Evolutionary conservation across 2,888 invertebrate genomes (phyloP).

Genomic region (Dendrolimus pini): DNA sequence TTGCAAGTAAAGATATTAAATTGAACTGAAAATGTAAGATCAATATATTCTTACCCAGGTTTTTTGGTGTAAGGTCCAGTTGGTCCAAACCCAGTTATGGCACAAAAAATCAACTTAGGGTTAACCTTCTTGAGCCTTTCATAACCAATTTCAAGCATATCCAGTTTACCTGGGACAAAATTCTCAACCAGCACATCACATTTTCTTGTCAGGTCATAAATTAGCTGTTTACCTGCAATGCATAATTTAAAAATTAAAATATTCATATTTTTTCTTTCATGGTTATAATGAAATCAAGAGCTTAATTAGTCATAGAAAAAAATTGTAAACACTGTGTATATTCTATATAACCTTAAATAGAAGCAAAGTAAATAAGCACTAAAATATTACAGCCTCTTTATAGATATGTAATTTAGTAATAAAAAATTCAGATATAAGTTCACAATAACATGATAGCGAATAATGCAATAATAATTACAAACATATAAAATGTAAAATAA

Average conservation of each 20-base stretch:
- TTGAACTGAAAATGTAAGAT: background rate
- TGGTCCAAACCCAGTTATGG: constrained; percentile 94
- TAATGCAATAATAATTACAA: too few species aligned
- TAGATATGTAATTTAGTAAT: too few species aligned
- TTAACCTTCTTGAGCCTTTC: constrained; percentile 80
- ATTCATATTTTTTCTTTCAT: background rate
- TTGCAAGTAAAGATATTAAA: too few species aligned
- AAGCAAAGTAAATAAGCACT: too few species aligned
- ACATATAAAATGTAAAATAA: background rate
- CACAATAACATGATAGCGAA: background rate
- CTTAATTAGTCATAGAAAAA: too few species aligned
- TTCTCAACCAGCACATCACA: constrained; percentile 96
- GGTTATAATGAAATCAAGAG: too few species aligned
- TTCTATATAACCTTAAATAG: too few species aligned
- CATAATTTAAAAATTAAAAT: too few species aligned
- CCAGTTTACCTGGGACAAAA: constrained; percentile 93
- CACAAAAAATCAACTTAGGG: constrained; percentile 92
- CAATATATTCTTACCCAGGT: constrained; percentile 79
- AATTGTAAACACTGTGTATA: too few species aligned
- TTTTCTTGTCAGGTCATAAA: constrained; percentile 83
- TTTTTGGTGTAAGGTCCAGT: constrained; percentile 89
- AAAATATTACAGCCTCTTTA: too few species aligned
- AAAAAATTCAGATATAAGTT: background rate
- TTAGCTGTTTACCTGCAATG: constrained; percentile 67
- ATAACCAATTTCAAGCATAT: constrained; percentile 87